Base-by-base conservation (phyloP, 2,797 vertebrate genomes). In the Sebastolobus alascanus region DNA sequence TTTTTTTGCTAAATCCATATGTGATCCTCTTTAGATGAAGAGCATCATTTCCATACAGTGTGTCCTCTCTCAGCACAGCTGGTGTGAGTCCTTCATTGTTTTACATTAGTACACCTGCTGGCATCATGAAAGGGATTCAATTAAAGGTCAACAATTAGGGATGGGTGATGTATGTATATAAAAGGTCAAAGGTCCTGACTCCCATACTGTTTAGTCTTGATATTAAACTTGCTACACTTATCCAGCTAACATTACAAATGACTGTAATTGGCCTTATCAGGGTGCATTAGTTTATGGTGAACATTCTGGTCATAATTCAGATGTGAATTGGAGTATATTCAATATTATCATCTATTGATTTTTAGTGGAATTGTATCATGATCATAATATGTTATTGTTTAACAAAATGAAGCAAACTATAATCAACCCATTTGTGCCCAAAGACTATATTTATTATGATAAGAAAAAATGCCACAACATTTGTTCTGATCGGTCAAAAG, bases 1-100 rank as follows among this genome's bases (percentile, higher is more conserved):
- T 60, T 78, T 65, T 55, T 46, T 63, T 29, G 61, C 31, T 11
- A 2, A 71, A 73, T 77, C 50, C 20, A 60, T 22, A 16, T 25
- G 56, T 29, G 55, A 55, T 66, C 31, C 58, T 55, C 16, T 54
- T 68, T 40, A 37, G 16, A 50, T 66, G 71, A 63, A 50, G 55
- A 63, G 54, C 25, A n/a, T 64, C 8, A 38, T 66, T 33, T 72
- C 37, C 29, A 55, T 12, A 3, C 25, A 4, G 29, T 20, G 2
- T 1, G 2, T 37, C 40, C 13, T 33, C 2, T 33, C 31, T 64
- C 14, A 0, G 20, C 55, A 16, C n/a, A 0, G 3, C 18, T 2
- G 11, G 1, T 46, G 22, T 25, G 67, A 8, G 10, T 18, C 27
- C 29, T 7, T n/a, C 10, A 27, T 63, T 14, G 40, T 71, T 69